Conservation (phyloP, 2,113 vertebrate species). For the Nibea coibor region DNA sequence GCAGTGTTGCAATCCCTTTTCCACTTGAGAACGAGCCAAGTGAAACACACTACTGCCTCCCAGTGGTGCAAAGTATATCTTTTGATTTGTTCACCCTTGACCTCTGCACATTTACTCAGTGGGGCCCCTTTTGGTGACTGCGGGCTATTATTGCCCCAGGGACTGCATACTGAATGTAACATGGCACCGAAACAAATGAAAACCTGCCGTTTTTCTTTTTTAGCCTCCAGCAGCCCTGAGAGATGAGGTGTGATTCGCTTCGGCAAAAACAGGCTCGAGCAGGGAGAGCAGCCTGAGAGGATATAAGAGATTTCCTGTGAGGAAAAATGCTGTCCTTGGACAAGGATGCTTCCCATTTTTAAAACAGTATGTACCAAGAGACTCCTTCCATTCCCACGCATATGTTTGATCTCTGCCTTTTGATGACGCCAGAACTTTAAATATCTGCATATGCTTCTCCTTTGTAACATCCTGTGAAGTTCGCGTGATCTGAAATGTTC, state of each 20-base stretch:
- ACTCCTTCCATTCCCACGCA: slow-evolving; percentile 21
- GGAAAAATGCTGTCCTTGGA: background rate
- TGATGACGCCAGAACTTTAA: background rate
- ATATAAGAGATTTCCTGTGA: slow-evolving; percentile 44
- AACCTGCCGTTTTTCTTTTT: slow-evolving; percentile 9
- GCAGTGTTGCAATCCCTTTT: background rate
- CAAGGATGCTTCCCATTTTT: background rate
- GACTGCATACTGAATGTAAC: background rate
- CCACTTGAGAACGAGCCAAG: background rate
- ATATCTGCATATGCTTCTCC: background rate
- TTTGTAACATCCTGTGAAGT: background rate
- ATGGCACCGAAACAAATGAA: background rate
- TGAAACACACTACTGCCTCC: slow-evolving; percentile 63
- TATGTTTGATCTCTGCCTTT: slow-evolving; percentile 7
- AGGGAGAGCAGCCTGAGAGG: slow-evolving; percentile 12
- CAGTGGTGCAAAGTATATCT: slow-evolving; percentile 33
- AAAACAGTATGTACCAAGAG: slow-evolving; percentile 6
- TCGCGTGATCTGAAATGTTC: background rate
- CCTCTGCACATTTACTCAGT: background rate
- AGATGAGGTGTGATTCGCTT: slow-evolving; percentile 11
- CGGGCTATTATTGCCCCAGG: slow-evolving; percentile 1
- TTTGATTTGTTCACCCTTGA: slow-evolving; percentile 15
- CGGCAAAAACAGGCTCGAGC: background rate
- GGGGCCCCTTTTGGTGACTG: background rate
- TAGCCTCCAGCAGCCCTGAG: slow-evolving; percentile 16